Evolutionary conservation across 2,888 invertebrate genomes (phyloP).

Genomic region (Cerastis leucographa): DNA sequence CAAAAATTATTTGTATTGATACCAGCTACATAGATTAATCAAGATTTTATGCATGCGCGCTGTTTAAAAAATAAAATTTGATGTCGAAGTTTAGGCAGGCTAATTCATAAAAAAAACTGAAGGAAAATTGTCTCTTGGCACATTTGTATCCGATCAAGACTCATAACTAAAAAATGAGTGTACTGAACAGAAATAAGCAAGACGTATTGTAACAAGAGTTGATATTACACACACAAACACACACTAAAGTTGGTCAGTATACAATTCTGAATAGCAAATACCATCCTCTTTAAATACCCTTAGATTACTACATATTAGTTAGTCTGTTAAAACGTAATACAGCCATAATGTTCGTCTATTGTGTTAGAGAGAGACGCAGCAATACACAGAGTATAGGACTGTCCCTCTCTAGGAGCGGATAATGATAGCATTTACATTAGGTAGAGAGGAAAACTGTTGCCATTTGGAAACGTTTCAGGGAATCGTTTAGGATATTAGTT

Average conservation of each 20-base stretch:
- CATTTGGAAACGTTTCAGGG: constrained; percentile 25
- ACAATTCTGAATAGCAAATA: constrained; percentile 19
- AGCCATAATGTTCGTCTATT: constrained; percentile 27
- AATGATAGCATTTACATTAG: constrained; percentile 46
- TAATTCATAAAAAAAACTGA: no score
- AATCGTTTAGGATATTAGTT: constrained; percentile 44
- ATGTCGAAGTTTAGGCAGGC: no score
- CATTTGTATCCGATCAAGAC: no score
- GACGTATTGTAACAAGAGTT: background rate
- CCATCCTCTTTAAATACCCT: constrained; percentile 13
- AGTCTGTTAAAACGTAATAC: constrained; percentile 23
- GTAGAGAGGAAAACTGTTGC: constrained; percentile 33
- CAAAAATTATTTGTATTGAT: no score
- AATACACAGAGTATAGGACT: background rate
- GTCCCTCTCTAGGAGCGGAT: constrained; percentile 19
- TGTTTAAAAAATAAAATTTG: no score
- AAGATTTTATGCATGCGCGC: no score
- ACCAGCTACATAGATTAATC: no score
- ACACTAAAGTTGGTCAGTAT: background rate
- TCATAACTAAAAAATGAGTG: no score
- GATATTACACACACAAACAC: background rate
- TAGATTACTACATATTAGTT: constrained; percentile 13
- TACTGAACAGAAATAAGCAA: background rate
- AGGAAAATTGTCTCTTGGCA: no score
- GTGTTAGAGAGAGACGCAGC: constrained; percentile 9